These are phyloP conservation scores for Scrobipalpa atriplicella DNA, from an alignment of 2,888 invertebrate genomes.

Conservation along the genomic window DNA sequence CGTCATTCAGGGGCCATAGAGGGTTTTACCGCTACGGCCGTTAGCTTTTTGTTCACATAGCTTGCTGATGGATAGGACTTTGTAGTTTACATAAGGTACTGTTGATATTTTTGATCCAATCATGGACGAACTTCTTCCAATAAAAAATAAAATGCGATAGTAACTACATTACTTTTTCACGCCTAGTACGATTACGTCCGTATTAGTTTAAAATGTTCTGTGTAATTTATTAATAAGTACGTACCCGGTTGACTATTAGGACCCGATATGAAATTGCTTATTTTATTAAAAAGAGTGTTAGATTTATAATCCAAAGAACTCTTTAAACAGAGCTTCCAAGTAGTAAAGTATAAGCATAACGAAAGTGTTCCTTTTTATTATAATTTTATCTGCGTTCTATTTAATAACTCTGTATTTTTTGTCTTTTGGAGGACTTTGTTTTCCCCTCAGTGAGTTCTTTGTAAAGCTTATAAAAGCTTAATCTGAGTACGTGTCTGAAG, in stretches of 20 bases:
- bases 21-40: neutral
- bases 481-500: neutral
- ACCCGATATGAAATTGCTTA: too few species aligned
- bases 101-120: neutral
- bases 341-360: too few species aligned
- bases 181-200: too few species aligned
- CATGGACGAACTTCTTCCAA: neutral
- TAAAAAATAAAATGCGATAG: too few species aligned
- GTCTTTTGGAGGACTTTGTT: neutral
- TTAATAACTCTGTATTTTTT: neutral
- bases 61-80: neutral
- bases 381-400: neutral
- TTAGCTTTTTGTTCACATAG: neutral
- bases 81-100: neutral
- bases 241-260: too few species aligned
- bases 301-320: too few species aligned
- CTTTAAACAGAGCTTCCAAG: too few species aligned
- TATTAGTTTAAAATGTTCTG: too few species aligned
- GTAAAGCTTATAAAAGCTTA: neutral
- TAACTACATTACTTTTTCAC: too few species aligned
- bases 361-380: too few species aligned
- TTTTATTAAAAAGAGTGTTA: too few species aligned
- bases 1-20: conserved; percentile 2
- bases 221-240: too few species aligned
- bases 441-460: neutral